Base-by-base conservation (phyloP, 1,140 invertebrate species). In the Hirudo medicinalis region DNA sequence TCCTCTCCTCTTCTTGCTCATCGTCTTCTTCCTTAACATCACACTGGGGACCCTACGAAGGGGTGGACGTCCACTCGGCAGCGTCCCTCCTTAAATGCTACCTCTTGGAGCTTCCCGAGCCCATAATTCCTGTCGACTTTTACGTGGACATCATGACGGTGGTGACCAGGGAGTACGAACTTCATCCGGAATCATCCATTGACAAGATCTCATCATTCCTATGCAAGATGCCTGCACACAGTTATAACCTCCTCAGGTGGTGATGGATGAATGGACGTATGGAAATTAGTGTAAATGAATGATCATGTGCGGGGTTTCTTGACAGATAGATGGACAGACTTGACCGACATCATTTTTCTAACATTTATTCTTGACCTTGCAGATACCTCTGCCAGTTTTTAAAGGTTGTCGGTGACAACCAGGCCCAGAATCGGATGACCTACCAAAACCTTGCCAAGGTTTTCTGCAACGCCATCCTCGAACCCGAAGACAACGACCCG, bases 51-150 rank as follows among this genome's bases (percentile, higher is more conserved):
- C 57, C 29, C 22, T 25, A 63, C 29, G 72, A n/a, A 27, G 17
- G 40, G 2, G 22, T 63, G 74, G 81, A 82, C 76, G 76, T 81
- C 8, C 79, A 82, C 71, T 77, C 78, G n/a, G 78, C 80, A 17
- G 80, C 79, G 0, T 81, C 81, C 17, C 71, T 82, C 36, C 71
- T 82, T 32, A 82, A 82, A 75, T 71, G 77, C 36, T 82, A 79
- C 71, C 74, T 82, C 8, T 71, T 79, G 13, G 78, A 82, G 55
- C 76, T 82, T 13, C 81, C 81, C 57, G 79, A 80, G 25, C 78
- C 80, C 49, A 74, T 82, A 15, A 78, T 82, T 69, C 81, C 80
- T 11, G 75, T 74, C 68, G 71, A 76, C 9, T 71, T 76, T 22
- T 82, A 79, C 73, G 79, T 81, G 69, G 71, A 74, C 63, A 78